Conservation (phyloP, 2,888 invertebrate genomes). For the Xestobium rufovillosum region DNA sequence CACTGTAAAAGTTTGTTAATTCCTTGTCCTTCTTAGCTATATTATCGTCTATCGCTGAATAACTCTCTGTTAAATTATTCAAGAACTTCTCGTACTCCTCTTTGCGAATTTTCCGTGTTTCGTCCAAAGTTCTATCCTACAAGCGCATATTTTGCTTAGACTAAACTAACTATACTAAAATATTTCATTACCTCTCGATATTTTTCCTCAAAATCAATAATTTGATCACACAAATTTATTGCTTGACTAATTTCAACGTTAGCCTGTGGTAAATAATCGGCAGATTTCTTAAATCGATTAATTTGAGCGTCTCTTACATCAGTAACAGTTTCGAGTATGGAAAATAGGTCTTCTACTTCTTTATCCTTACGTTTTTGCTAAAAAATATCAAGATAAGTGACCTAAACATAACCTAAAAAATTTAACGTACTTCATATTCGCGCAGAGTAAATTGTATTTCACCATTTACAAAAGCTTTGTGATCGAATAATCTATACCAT, state of each 20-base stretch:
- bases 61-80: constrained; percentile 69
- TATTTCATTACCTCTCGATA: constrained; percentile 54
- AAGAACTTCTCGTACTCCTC: constrained; percentile 67
- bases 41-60: constrained; percentile 65
- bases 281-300: constrained; percentile 56
- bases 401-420: constrained; percentile 23
- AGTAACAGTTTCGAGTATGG: constrained; percentile 66
- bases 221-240: constrained; percentile 53
- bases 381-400: too few relatives aligned
- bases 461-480: constrained; percentile 76
- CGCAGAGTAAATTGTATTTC: constrained; percentile 77
- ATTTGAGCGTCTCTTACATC: constrained; percentile 70
- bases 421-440: constrained; percentile 70
- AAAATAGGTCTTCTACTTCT: constrained; percentile 73
- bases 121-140: constrained; percentile 46
- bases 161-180: too few relatives aligned
- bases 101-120: constrained; percentile 47
- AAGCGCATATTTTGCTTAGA: not conserved
- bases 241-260: constrained; percentile 60
- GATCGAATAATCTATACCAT: constrained; percentile 80
- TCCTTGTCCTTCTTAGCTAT: constrained; percentile 75
- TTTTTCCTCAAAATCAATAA: constrained; percentile 53
- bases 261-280: constrained; percentile 53
- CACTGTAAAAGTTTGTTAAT: constrained; percentile 63
- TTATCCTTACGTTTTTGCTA: constrained; percentile 71